Conservation (phyloP, 2,888 invertebrate species). For the Poecilus cupreus region DNA sequence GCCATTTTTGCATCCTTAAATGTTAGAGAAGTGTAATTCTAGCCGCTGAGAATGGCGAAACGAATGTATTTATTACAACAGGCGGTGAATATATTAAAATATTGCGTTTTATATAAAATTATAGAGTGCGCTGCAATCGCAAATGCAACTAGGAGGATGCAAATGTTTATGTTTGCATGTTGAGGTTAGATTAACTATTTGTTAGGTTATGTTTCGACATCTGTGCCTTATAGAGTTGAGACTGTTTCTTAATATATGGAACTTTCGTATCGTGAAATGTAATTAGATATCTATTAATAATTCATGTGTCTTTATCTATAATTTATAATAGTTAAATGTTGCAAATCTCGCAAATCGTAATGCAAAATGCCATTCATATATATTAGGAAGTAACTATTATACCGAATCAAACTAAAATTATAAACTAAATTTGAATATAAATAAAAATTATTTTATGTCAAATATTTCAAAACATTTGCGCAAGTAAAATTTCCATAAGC, state of each 20-base stretch:
- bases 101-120: conserved; percentile 30
- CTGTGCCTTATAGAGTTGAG: neutral
- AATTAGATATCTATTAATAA: neutral
- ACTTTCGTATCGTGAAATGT: neutral
- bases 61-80: conserved; percentile 30
- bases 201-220: conserved; percentile 4
- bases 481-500: conserved; percentile 33
- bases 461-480: neutral
- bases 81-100: conserved; percentile 31
- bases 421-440: too few species aligned
- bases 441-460: too few species aligned
- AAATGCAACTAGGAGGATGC: conserved; percentile 10
- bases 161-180: conserved; percentile 18
- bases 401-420: too few species aligned
- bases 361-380: too few species aligned
- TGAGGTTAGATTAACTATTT: conserved; percentile 1
- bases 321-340: too few species aligned
- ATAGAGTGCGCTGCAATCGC: conserved; percentile 1
- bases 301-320: too few species aligned
- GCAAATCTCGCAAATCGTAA: too few species aligned
- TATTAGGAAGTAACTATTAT: too few species aligned
- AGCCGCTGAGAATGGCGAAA: conserved; percentile 25
- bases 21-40: conserved; percentile 25
- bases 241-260: neutral
- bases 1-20: conserved; percentile 9